Conservation (phyloP, 2,113 vertebrate species). For the Sinocyclocheilus rhinocerous region DNA sequence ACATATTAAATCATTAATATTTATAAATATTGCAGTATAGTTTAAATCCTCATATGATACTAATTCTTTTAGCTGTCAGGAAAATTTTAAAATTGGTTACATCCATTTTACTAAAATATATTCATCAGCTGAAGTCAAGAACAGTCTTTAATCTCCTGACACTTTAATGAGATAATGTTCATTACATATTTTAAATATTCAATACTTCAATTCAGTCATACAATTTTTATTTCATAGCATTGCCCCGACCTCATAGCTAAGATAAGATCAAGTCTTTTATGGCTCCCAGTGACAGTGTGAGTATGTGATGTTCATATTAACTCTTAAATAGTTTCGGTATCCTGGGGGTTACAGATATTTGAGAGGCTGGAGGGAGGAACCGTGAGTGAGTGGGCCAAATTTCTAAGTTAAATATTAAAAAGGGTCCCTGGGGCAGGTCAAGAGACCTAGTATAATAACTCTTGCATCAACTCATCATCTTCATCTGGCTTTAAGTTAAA, state of each 20-base stretch:
- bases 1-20: no score
- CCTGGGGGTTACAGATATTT: not conserved
- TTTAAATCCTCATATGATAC: not conserved
- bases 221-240: not conserved
- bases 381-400: not conserved
- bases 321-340: not conserved
- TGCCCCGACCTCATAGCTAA: not conserved
- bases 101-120: not conserved
- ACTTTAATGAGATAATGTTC: not conserved
- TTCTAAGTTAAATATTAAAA: not conserved
- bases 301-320: not conserved
- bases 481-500: not conserved
- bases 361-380: not conserved
- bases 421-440: not conserved
- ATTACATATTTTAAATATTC: slow-evolving; percentile 4
- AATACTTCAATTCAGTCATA: not conserved
- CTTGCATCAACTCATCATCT: not conserved
- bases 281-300: not conserved
- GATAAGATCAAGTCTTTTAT: slow-evolving; percentile 6
- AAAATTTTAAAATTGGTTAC: not conserved
- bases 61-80: not conserved
- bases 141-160: not conserved
- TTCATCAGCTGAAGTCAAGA: not conserved
- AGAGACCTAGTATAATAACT: not conserved
- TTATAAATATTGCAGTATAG: no score